phyloP scores from a whole-genome alignment of 1,140 invertebrate species.

The Cyrtorhinus lividipennis region DNA sequence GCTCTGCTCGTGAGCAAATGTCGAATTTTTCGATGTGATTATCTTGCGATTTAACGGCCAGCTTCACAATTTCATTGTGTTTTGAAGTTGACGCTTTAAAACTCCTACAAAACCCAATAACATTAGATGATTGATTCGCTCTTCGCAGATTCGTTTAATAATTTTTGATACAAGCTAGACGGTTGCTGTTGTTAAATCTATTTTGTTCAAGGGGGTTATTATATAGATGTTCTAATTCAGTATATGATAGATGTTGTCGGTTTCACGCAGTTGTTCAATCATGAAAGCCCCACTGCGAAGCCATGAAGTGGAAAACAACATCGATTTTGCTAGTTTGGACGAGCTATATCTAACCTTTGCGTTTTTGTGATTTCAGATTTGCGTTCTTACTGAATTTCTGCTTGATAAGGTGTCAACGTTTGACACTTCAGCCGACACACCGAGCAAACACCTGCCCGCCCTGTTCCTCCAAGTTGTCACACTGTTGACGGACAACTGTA shows the following conservation, averaged over 20 bases:
- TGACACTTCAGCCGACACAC: slow-evolving; percentile 63
- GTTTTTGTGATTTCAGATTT: slow-evolving; percentile 36
- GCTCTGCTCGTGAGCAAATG: too few relatives aligned
- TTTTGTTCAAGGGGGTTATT: too few relatives aligned
- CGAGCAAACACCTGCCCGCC: slow-evolving; percentile 61
- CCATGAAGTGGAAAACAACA: background rate
- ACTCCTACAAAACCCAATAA: too few relatives aligned
- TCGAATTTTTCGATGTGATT: too few relatives aligned
- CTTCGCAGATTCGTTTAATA: too few relatives aligned
- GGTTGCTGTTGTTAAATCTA: too few relatives aligned
- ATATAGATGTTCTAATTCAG: too few relatives aligned
- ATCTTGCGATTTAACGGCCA: too few relatives aligned
- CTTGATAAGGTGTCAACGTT: slow-evolving; percentile 57
- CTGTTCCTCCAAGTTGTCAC: slow-evolving; percentile 50
- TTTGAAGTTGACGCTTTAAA: too few relatives aligned
- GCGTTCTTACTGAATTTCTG: slow-evolving; percentile 59
- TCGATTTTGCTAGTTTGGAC: background rate
- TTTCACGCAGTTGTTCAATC: background rate
- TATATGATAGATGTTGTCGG: background rate
- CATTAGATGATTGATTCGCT: too few relatives aligned
- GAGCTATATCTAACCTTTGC: background rate
- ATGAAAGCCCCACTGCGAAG: background rate
- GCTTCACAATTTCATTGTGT: too few relatives aligned
- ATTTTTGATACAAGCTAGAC: too few relatives aligned
- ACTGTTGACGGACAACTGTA: slow-evolving; percentile 42